Conservation (phyloP, 1,140 invertebrate genomes). For the Aphelenchoides besseyi region DNA sequence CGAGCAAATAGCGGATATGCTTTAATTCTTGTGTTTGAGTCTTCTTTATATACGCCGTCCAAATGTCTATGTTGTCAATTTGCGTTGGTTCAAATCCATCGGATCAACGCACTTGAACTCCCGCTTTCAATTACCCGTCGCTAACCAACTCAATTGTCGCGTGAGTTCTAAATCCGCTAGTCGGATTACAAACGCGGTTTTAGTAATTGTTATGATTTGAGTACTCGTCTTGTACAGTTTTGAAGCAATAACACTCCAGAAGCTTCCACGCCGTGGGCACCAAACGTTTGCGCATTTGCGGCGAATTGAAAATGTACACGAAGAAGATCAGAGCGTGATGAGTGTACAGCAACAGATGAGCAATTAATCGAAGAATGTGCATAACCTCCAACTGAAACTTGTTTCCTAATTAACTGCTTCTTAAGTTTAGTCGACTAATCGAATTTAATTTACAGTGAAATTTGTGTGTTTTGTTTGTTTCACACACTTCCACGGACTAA, state of each 20-base stretch:
- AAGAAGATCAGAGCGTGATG: slow-evolving; percentile 59
- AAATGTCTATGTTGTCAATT: too few relatives aligned
- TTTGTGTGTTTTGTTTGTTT: not conserved
- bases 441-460: not conserved
- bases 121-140: not conserved
- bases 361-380: slow-evolving; percentile 38
- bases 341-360: slow-evolving; percentile 48
- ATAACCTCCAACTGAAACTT: slow-evolving; percentile 39
- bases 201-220: too few relatives aligned
- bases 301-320: slow-evolving; percentile 60
- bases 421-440: not conserved
- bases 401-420: not conserved
- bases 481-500: not conserved
- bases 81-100: too few relatives aligned
- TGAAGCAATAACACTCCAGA: slow-evolving; percentile 61
- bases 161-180: too few relatives aligned
- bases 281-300: slow-evolving; percentile 61
- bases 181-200: too few relatives aligned
- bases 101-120: too few relatives aligned
- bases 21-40: not conserved
- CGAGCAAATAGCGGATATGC: not conserved
- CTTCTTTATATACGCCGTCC: too few relatives aligned
- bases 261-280: slow-evolving; percentile 57
- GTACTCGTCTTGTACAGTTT: too few relatives aligned
- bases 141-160: not conserved